Base-by-base conservation (phyloP, 2,113 vertebrate genomes). In the Phaethon lepturus region DNA sequence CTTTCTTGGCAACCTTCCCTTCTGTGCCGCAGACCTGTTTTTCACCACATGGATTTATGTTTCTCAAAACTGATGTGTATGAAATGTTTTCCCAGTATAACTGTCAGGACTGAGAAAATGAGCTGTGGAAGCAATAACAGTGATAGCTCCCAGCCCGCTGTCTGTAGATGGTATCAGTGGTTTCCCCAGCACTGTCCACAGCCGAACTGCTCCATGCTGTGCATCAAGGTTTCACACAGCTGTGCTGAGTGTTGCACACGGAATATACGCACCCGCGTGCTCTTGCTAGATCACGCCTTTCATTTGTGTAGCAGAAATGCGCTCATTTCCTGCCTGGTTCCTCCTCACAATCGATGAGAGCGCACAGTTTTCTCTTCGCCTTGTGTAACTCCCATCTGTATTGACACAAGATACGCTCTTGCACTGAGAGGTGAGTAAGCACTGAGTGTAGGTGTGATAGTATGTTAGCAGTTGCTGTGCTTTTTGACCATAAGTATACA, bases 201-300 rank as follows among this genome's bases (percentile, higher is more conserved):
- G 59, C 31, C 0, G 0, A 8, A 5, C 0, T 0, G 45, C 47
- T 68, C 49, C 0, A 0, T 6, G 25, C 58, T 20, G 49, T 10
- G 31, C 62, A 7, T 4, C 0, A 0, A 22, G 62, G 68, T 52
- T 56, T 72, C 33, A 2, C 2, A 0, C 24, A 13, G 85, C 55
- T 28, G 24, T 33, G 73, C 58, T 3, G 17, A 7, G 38, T 15
- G 24, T 31, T 50, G 38, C 31, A 40, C 1, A 0, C 23, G 45
- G 15, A 22, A 17, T 25, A 19, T 18, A 18, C 1, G 22, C n/a
- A 53, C 31, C 6, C 20, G 5, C 63, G 24, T 0, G 20, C 22
- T 67, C 33, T 47, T 0, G 0, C 24, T 60, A 56, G 9, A 42
- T 80, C 13, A 1, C 38, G 31, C 19, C 15, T 8, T 47, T 38